These are phyloP conservation scores for Lasioglossum zephyrum DNA, from an alignment of 2,888 invertebrate species.

Conservation along the genomic window DNA sequence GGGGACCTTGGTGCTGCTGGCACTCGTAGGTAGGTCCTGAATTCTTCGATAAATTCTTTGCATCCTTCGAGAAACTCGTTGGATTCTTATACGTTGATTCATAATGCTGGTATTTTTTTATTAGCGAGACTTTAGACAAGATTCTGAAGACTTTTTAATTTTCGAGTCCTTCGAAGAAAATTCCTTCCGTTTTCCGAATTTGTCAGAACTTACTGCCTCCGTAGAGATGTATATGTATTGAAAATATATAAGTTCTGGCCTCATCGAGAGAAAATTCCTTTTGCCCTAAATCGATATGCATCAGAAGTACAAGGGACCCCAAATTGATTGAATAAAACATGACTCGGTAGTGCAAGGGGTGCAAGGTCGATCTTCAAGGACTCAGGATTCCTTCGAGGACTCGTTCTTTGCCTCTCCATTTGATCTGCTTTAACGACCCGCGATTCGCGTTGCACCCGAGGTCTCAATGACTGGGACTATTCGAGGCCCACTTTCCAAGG, in stretches of 20 bases:
- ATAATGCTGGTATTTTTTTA: not conserved
- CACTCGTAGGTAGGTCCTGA: conserved; percentile 55
- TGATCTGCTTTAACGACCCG: not conserved
- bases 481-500: not conserved
- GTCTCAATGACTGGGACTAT: conserved; percentile 21
- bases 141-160: not conserved
- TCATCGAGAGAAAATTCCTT: not conserved
- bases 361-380: not conserved
- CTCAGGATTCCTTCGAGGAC: not conserved
- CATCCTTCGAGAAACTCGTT: not conserved
- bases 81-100: not conserved
- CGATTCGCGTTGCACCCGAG: not conserved
- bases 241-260: not conserved
- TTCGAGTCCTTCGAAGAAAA: not conserved
- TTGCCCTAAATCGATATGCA: no score
- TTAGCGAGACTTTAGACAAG: not conserved
- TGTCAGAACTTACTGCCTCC: not conserved
- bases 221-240: no score
- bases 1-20: conserved; percentile 58
- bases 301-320: not conserved
- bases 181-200: not conserved
- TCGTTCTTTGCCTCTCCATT: not conserved
- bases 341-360: not conserved
- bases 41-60: not conserved
- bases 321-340: not conserved